Base-by-base conservation (phyloP, 2,797 vertebrate species). In the Macropodus opercularis region DNA sequence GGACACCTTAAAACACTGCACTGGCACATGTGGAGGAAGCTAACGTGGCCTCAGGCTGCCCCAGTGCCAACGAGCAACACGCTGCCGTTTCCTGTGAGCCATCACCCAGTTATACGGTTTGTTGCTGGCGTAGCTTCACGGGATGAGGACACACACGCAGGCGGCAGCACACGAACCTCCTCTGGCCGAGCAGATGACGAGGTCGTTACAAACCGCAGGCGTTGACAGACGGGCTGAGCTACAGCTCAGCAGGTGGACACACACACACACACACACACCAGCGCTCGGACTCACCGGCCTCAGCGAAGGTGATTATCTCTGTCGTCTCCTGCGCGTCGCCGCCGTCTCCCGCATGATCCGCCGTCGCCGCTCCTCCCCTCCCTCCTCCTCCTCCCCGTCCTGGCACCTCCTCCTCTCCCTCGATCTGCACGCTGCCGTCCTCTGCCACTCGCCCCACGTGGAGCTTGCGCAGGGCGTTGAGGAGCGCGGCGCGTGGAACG, bases 291-390 rank as follows among this genome's bases (percentile, higher is more conserved):
- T 94, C 79, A 99, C 97, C 96, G 89, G 95, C 91, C 87, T 99
- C 97, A 0, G 97, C 96, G 63, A 99, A 99, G 61, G 96, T 97
- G 92, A 99, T 99, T 88, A 99, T 96, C 92, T 99, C 97, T 0
- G 96, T 96, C 8, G 95, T 95, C 87, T 96, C 95, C 61, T 93
- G 92, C 66, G 93, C 86, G 87, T 96, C 92, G 87, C 89, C 19
- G 8, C 17, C n/a, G 38, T 79, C 84, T 60, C 39, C 83, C 2
- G 2, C n/a, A 1, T 14, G 94, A 89, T 84, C 62, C 86, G 84
- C 85, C 78, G 86, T 89, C 88, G 82, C 92, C 83, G 83, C 72
- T 31, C 34, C 79, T 46, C 51, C 56, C 2, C 56, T 7, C 8
- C 88, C 69, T 91, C 92, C 75, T 35, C 51, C 66, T 31, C 55